Base-by-base conservation (phyloP, 2,888 invertebrate species). In the Hedychridium roseum region DNA sequence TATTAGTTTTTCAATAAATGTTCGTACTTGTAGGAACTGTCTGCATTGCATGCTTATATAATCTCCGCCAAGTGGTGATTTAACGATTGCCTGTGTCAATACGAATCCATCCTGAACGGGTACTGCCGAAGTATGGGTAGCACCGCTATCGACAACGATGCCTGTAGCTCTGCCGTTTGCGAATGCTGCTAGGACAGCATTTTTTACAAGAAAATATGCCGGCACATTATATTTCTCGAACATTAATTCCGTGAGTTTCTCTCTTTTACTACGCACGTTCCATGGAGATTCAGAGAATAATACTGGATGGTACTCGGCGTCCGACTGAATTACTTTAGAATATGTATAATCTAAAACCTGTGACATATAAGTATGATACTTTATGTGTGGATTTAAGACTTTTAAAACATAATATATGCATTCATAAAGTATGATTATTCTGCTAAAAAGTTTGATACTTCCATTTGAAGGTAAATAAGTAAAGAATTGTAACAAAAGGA, bases 171-270 rank as follows among this genome's bases (percentile, higher is more conserved):
- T 82, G 0, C 98, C 98, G 75, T 97, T 98, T 0, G 98, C 97
- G 79, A 99, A 99, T 11, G 97, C 97, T 2, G 98, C 94, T 30
- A 99, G 79, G 1, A 98, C 98, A 0, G 99, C 98, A 79, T 96
- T 98, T 82, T 99, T 99, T 0, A 95, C 95, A 7, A 99, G 82
- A 79, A 96, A 99, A 80, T 97, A 98, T 0, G 99, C 99, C 0
- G 99, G 99, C 0, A 97, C 94, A 74, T 95, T 92, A 80, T 97
- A 98, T 77, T 98, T 99, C 80, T 99, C 99, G 76, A 99, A 99
- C 86, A 99, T 92, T 0, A 99, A 81, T 76, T 99, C 99, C 0
- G 97, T 96, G 1, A 99, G 80, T 74, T 92, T 94, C 82, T 99
- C 99, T 12, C 99, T 84, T 69, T 96, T 95, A 7, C 90, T 88